Conservation (phyloP, 1,140 invertebrate species). For the Lucilia cuprina region DNA sequence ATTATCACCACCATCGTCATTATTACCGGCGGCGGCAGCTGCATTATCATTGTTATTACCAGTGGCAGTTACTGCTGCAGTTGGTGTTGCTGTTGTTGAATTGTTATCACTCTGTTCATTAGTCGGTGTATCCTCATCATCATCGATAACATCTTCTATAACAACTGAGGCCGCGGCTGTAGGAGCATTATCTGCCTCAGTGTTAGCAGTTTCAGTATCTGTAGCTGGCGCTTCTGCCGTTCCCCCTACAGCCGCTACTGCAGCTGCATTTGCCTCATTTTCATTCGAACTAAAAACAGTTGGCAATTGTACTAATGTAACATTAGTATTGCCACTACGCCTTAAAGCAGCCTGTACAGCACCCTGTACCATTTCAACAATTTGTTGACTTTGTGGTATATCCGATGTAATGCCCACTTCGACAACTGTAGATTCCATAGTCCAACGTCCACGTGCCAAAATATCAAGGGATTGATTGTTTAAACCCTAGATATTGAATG, state of each 20-base stretch:
- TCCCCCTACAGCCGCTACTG: slow-evolving; percentile 27
- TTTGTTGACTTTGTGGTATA: slow-evolving; percentile 59
- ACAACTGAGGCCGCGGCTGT: background rate
- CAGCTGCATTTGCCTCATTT: slow-evolving; percentile 41
- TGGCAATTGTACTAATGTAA: slow-evolving; percentile 57
- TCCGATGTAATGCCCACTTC: slow-evolving; percentile 62
- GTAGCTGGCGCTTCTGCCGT: background rate
- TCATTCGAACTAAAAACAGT: slow-evolving; percentile 50
- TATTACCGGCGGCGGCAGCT: background rate
- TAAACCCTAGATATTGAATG: slow-evolving; percentile 43
- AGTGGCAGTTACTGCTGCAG: background rate
- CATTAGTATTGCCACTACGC: slow-evolving; percentile 51
- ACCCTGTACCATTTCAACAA: slow-evolving; percentile 60
- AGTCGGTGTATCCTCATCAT: slow-evolving; percentile 32
- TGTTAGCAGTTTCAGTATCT: slow-evolving; percentile 41
- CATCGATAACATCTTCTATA: background rate
- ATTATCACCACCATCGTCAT: slow-evolving; percentile 24
- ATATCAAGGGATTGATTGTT: slow-evolving; percentile 60
- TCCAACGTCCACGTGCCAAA: slow-evolving; percentile 58
- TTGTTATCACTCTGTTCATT: slow-evolving; percentile 24
- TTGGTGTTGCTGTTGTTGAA: background rate
- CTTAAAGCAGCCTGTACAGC: slow-evolving; percentile 58
- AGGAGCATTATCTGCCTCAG: slow-evolving; percentile 47
- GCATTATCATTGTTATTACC: slow-evolving; percentile 17
- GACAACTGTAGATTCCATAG: slow-evolving; percentile 61